Evolutionary conservation across 2,888 invertebrate genomes (phyloP).

Genomic region (Philopedon plagiatum): DNA sequence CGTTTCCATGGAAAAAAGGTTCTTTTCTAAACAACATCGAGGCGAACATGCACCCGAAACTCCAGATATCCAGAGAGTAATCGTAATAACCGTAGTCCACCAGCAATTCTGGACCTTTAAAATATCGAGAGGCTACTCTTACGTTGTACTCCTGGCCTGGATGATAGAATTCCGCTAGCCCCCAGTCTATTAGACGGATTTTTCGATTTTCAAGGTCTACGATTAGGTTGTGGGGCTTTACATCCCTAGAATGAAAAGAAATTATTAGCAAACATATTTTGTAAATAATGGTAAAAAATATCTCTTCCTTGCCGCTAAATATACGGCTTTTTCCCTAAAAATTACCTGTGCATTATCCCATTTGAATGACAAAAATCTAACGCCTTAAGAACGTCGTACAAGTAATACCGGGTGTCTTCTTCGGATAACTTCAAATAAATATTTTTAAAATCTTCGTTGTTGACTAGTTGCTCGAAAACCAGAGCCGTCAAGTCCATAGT

Average conservation of each 20-base stretch:
- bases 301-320: no score
- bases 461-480: slow-evolving; percentile 64
- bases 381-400: slow-evolving; percentile 68
- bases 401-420: slow-evolving; percentile 66
- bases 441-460: slow-evolving; percentile 66
- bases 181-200: slow-evolving; percentile 66
- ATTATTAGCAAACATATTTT: no score
- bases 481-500: slow-evolving; percentile 61
- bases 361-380: slow-evolving; percentile 67
- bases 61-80: slow-evolving; percentile 68
- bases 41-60: slow-evolving; percentile 67
- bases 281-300: no score
- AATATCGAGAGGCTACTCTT: slow-evolving; percentile 67
- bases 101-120: slow-evolving; percentile 66
- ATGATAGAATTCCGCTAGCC: slow-evolving; percentile 67
- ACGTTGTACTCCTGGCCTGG: slow-evolving; percentile 67
- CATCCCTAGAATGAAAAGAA: slow-evolving; percentile 59
- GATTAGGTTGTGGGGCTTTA: slow-evolving; percentile 68
- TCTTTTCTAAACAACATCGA: slow-evolving; percentile 67
- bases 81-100: slow-evolving; percentile 67
- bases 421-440: slow-evolving; percentile 65
- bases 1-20: slow-evolving; percentile 66
- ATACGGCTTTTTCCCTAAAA: no score
- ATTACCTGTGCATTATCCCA: slow-evolving; percentile 65
- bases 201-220: slow-evolving; percentile 63